These are phyloP conservation scores for Vidua macroura DNA, from an alignment of 2,113 vertebrate genomes.

Conservation along the genomic window DNA sequence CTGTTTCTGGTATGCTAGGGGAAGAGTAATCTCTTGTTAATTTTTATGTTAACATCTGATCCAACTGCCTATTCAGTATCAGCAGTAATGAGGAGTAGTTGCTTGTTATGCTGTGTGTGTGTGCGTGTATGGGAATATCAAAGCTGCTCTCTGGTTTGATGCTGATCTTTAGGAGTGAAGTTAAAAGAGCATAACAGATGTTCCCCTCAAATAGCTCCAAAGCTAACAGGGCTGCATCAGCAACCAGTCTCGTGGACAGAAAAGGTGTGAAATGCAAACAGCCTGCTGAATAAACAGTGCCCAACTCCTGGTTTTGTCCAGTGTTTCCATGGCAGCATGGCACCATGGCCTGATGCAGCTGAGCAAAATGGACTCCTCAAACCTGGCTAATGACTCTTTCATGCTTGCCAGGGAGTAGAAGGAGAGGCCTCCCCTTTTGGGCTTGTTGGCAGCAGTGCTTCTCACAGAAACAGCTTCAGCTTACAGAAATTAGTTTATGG, in stretches of 20 bases:
- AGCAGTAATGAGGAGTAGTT: neutral
- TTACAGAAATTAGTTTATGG: neutral
- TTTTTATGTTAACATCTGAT: neutral
- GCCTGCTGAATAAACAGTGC: neutral
- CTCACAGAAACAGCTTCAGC: neutral
- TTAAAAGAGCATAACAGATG: neutral
- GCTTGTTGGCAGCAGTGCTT: neutral
- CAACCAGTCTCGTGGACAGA: neutral
- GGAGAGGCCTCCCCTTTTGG: neutral
- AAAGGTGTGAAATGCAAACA: neutral
- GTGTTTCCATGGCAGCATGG: neutral
- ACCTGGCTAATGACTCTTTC: neutral
- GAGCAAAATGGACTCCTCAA: neutral
- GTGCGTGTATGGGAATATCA: fast-evolving
- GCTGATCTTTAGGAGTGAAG: neutral
- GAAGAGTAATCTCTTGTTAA: neutral
- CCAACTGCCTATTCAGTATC: neutral
- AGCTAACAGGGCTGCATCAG: neutral
- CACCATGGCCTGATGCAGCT: neutral
- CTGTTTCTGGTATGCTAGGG: neutral
- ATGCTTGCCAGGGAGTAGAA: neutral
- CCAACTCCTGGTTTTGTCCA: neutral
- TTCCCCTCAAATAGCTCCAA: neutral
- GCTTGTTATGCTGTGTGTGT: neutral
- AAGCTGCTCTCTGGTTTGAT: neutral